Percentiles rank a stretch among this genome's conserved stretches.
Evolutionary conservation across 92 coral and sea anemone species (phyloP).

Genomic region (Desmophyllum pertusum): DNA sequence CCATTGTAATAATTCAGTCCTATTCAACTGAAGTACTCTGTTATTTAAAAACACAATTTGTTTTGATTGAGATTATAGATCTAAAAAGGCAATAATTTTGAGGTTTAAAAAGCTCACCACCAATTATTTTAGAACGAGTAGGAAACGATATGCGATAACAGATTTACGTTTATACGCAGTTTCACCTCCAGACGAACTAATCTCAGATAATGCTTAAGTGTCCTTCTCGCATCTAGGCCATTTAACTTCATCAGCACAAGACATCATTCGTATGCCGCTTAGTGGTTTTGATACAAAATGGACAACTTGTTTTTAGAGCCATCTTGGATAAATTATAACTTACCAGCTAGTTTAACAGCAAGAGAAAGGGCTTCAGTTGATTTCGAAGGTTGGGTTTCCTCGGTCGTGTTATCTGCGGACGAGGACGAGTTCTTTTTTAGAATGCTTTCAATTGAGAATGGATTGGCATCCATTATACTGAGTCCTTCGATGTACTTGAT

Average conservation of each 20-base stretch:
- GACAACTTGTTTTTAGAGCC: not conserved
- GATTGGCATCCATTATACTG: conserved; percentile 79
- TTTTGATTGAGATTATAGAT: conserved; percentile 9
- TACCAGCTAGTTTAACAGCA: conserved; percentile 99
- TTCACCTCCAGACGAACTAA: not conserved
- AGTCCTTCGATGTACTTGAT: not conserved
- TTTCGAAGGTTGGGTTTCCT: conserved; percentile 57
- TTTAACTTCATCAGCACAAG: not conserved
- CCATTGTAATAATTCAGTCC: not conserved
- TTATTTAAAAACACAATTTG: conserved; percentile 29
- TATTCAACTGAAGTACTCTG: conserved; percentile 19
- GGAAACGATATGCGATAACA: not conserved
- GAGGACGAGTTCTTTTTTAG: conserved; percentile 69
- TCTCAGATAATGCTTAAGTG: not conserved
- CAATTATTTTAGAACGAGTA: not conserved
- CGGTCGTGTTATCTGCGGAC: conserved; percentile 12
- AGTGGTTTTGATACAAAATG: not conserved
- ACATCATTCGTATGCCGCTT: not conserved
- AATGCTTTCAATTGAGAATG: conserved; percentile 95
- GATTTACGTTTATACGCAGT: not conserved
- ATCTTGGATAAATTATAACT: not conserved
- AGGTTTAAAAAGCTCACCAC: not conserved
- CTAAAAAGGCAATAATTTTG: not conserved
- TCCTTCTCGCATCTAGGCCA: not conserved
- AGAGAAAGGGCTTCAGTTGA: conserved; percentile 90